A percentile compares a stretch with the other conserved stretches of the same genome.
phyloP scores from a whole-genome alignment of 2,797 vertebrate genomes.

The Phyllotis vaccarum region DNA sequence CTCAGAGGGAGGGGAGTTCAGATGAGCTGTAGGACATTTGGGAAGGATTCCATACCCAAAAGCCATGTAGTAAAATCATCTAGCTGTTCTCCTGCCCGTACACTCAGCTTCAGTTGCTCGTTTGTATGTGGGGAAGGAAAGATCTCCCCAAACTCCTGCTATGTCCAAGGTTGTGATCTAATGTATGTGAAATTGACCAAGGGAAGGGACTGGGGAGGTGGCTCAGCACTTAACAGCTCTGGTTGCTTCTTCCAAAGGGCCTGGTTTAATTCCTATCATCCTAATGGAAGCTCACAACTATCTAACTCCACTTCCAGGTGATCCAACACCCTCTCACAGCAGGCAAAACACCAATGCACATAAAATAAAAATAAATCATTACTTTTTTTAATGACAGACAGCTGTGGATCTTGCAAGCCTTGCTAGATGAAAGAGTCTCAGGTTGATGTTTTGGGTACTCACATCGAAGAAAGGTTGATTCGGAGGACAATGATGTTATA shows the following conservation, averaged over 20 bases:
- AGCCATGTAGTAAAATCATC: background rate
- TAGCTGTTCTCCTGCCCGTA: background rate
- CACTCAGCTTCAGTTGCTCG: background rate
- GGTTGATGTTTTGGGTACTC: background rate
- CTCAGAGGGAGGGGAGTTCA: background rate
- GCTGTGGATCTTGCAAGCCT: background rate
- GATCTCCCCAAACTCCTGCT: background rate
- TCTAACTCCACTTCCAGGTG: background rate
- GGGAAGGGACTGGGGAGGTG: background rate
- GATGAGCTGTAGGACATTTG: slow-evolving; percentile 1
- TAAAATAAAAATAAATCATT: background rate
- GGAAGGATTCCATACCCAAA: background rate
- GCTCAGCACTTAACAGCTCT: background rate
- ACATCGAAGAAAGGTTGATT: background rate
- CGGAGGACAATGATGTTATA: background rate
- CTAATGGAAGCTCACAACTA: background rate
- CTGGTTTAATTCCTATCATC: background rate
- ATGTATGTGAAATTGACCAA: background rate
- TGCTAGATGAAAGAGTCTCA: background rate
- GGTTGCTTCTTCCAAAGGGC: background rate
- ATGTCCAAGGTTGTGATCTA: background rate
- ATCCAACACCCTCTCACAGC: background rate
- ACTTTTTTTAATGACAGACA: background rate
- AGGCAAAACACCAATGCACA: background rate
- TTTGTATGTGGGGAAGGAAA: slow-evolving; percentile 9